These are phyloP conservation scores for Drosophila ambigua DNA, from an alignment of 1,140 invertebrate genomes.

Conservation along the genomic window DNA sequence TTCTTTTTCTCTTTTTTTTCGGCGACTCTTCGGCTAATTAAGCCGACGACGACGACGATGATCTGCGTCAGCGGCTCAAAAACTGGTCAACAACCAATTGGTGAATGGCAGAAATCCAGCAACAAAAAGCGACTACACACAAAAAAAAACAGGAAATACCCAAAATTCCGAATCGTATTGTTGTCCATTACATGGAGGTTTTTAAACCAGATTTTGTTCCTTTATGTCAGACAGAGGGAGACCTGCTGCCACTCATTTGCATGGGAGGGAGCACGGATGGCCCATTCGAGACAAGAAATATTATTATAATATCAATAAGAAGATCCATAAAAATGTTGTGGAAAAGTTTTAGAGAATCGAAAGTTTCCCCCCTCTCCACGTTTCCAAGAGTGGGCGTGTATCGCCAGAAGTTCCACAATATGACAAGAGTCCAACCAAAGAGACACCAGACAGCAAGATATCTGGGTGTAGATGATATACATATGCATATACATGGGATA, in stretches of 20 bases:
- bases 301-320: constrained; percentile 18
- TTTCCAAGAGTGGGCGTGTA: constrained; percentile 25
- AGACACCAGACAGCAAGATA: too few species aligned
- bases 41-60: constrained; percentile 27
- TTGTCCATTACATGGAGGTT: constrained; percentile 35
- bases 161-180: constrained; percentile 30
- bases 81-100: constrained; percentile 47
- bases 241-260: constrained; percentile 17
- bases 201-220: constrained; percentile 25
- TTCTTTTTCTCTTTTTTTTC: constrained; percentile 20
- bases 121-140: background rate
- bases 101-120: constrained; percentile 36
- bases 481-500: constrained; percentile 21
- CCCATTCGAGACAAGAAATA: background rate
- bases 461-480: constrained; percentile 4
- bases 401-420: constrained; percentile 5
- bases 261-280: background rate
- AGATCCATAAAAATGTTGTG: constrained; percentile 30
- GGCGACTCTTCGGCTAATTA: constrained; percentile 48
- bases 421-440: background rate
- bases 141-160: constrained; percentile 42
- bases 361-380: constrained; percentile 6
- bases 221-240: constrained; percentile 1
- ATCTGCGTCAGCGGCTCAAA: constrained; percentile 46
- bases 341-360: constrained; percentile 36